Conservation (phyloP, 1,140 invertebrate species). For the Drosophila sulfurigaster region DNA sequence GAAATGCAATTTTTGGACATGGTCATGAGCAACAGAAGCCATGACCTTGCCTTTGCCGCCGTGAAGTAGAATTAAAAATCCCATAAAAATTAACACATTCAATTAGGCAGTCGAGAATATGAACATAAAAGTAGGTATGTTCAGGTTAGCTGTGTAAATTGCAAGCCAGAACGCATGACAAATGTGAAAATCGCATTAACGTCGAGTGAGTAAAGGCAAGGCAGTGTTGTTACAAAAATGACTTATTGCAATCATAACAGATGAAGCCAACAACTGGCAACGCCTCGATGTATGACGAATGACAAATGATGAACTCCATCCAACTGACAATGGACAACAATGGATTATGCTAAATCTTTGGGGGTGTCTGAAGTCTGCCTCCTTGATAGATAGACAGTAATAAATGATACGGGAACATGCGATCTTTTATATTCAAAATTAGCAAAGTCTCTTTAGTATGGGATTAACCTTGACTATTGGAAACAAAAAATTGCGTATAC, state of each 20-base stretch:
- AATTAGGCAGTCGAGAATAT: slow-evolving; percentile 40
- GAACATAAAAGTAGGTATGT: slow-evolving; percentile 64
- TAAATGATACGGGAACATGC: slow-evolving; percentile 51
- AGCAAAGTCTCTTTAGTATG: neutral
- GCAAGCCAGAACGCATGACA: slow-evolving; percentile 56
- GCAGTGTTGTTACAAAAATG: slow-evolving; percentile 49
- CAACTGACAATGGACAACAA: slow-evolving; percentile 38
- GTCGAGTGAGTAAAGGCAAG: slow-evolving; percentile 29
- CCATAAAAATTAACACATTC: slow-evolving; percentile 48
- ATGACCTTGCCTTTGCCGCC: slow-evolving; percentile 27
- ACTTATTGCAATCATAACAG: slow-evolving; percentile 52
- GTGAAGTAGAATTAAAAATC: slow-evolving; percentile 14
- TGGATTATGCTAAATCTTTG: slow-evolving; percentile 27
- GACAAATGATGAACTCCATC: slow-evolving; percentile 54
- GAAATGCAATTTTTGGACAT: neutral
- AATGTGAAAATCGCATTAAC: slow-evolving; percentile 56
- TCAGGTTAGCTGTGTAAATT: slow-evolving; percentile 46
- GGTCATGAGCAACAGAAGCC: slow-evolving; percentile 10
- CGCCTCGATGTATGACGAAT: slow-evolving; percentile 54
- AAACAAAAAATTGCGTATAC: slow-evolving; percentile 54
- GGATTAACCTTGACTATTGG: slow-evolving; percentile 26
- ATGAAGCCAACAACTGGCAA: slow-evolving; percentile 46
- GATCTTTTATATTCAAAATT: neutral
- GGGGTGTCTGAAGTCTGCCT: slow-evolving; percentile 31
- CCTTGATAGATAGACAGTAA: slow-evolving; percentile 39